A percentile compares a stretch with the other conserved stretches of the same genome.
Conservation (phyloP, 2,797 vertebrate genomes). For the Erithacus rubecula region DNA sequence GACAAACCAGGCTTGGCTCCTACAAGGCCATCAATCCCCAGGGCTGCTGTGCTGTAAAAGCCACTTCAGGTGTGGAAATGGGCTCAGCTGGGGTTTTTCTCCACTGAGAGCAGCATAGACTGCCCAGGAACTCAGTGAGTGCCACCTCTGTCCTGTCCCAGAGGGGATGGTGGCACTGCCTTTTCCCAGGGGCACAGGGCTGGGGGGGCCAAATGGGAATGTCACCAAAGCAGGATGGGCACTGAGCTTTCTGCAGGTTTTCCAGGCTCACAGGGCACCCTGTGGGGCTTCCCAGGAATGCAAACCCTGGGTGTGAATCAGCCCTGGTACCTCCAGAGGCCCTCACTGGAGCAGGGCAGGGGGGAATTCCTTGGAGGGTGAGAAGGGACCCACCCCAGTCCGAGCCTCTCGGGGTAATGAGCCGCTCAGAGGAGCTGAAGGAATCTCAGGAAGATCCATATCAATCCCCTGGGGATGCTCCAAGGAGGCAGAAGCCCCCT, state of each 20-base stretch:
- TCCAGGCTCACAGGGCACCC: not conserved
- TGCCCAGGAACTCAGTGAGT: not conserved
- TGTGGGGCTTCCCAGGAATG: not conserved
- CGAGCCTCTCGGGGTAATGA: not conserved
- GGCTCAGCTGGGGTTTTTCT: not conserved
- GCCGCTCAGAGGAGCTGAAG: not conserved
- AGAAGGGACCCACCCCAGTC: not conserved
- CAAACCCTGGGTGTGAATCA: not conserved
- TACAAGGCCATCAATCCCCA: not conserved
- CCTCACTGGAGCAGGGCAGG: not conserved
- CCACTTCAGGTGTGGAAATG: not conserved
- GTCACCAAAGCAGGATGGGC: not conserved
- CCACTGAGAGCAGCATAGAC: not conserved
- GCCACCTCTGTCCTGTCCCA: not conserved
- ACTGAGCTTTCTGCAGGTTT: not conserved
- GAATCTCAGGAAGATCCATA: not conserved
- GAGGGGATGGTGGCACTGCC: not conserved
- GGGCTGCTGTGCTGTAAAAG: not conserved
- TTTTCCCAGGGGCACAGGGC: not conserved
- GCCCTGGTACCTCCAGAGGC: not conserved
- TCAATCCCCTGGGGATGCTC: not conserved
- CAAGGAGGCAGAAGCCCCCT: not conserved
- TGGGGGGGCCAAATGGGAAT: not conserved
- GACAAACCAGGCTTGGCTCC: not conserved
- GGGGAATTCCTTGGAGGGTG: not conserved